These are phyloP conservation scores for Pygoscelis adeliae DNA, from an alignment of 2,113 vertebrate species.

Conservation along the genomic window DNA sequence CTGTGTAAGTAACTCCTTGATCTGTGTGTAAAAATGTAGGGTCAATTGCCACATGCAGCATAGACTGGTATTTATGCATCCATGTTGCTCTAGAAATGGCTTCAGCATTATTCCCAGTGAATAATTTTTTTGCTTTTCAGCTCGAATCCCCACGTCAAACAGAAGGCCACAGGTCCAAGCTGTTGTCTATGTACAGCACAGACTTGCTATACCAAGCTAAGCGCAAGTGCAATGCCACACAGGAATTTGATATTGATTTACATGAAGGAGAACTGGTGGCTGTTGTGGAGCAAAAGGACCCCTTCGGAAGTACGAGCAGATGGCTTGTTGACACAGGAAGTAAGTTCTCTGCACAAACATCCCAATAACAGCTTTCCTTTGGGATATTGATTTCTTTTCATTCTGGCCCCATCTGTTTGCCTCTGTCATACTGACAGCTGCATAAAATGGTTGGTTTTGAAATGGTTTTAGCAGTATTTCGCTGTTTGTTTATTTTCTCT, in stretches of 20 bases:
- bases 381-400: slow-evolving; percentile 34
- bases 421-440: neutral
- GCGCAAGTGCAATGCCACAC: slow-evolving; percentile 93
- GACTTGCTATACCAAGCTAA: slow-evolving; percentile 87
- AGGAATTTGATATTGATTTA: slow-evolving; percentile 89
- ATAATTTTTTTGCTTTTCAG: slow-evolving; percentile 41
- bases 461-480: neutral
- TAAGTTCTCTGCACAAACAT: slow-evolving; percentile 70
- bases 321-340: slow-evolving; percentile 95
- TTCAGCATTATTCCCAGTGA: neutral
- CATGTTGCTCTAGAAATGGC: neutral
- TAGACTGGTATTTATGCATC: neutral
- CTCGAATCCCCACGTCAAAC: slow-evolving; percentile 84
- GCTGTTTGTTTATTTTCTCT: neutral
- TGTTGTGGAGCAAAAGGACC: slow-evolving; percentile 87
- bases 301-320: slow-evolving; percentile 87
- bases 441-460: neutral
- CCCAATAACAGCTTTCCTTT: slow-evolving; percentile 27
- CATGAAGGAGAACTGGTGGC: slow-evolving; percentile 93
- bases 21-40: neutral
- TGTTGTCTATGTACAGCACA: slow-evolving; percentile 78
- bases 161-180: slow-evolving; percentile 80
- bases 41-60: neutral
- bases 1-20: neutral
- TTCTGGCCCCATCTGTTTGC: slow-evolving; percentile 35